These are phyloP conservation scores for Drosophila formosana DNA, from an alignment of 2,888 invertebrate species.

Conservation along the genomic window DNA sequence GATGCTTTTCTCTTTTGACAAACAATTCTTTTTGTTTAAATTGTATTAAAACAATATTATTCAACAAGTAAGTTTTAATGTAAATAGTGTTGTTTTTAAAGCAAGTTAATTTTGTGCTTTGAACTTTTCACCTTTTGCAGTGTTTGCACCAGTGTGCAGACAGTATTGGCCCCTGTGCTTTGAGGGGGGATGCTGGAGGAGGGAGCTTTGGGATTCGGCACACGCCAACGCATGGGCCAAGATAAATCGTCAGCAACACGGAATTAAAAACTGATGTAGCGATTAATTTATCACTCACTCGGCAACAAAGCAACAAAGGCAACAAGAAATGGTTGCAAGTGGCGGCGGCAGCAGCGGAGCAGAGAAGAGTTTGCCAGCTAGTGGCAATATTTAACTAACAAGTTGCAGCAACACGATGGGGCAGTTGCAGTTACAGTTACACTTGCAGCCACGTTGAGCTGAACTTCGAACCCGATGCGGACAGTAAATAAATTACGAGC, in stretches of 20 bases:
- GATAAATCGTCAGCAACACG: constrained; percentile 82
- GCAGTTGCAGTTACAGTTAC: constrained; percentile 18
- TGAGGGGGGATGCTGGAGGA: constrained; percentile 9
- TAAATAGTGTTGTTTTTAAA: no score
- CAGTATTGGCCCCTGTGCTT: constrained; percentile 2
- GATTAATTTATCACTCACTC: constrained; percentile 84
- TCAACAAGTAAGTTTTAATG: no score
- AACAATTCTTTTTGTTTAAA: no score
- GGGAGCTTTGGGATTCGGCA: constrained; percentile 41
- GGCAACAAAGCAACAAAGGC: constrained; percentile 32
- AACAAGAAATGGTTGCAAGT: constrained; percentile 16
- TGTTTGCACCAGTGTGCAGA: constrained; percentile 36
- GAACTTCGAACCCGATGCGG: constrained; percentile 61
- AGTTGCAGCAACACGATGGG: constrained; percentile 47
- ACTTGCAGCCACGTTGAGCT: constrained; percentile 20
- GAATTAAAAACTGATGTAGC: constrained; percentile 85
- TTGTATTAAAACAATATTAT: no score
- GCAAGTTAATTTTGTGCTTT: no score
- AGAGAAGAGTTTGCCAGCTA: constrained; percentile 57
- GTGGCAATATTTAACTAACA: constrained; percentile 75
- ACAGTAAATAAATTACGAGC: constrained; percentile 83
- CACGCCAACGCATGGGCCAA: constrained; percentile 74
- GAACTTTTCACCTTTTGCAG: not conserved
- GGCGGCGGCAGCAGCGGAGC: constrained; percentile 8
- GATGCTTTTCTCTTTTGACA: no score